Evolutionary conservation across 1,140 invertebrate genomes (phyloP).

Genomic region (Neodiprion fabricii): DNA sequence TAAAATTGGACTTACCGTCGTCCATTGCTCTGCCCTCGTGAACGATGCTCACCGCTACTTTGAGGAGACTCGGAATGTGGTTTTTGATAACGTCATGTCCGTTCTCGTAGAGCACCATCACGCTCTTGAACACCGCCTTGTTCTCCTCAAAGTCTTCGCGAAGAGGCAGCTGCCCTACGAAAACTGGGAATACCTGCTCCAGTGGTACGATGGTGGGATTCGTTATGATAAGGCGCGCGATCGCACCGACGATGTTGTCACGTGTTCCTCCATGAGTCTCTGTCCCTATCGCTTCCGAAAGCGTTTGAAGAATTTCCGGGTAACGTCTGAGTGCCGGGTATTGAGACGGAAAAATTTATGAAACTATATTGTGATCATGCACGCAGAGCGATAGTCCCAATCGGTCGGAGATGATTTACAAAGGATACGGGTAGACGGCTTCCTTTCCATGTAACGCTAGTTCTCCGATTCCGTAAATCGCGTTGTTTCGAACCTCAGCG

Average conservation of each 20-base stretch:
- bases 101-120: constrained; percentile 68
- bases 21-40: constrained; percentile 60
- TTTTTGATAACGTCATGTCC: constrained; percentile 62
- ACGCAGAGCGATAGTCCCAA: too few relatives aligned
- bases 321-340: constrained; percentile 61
- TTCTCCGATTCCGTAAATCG: constrained; percentile 79
- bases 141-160: constrained; percentile 80
- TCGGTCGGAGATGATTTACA: constrained; percentile 22
- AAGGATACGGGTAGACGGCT: constrained; percentile 67
- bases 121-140: constrained; percentile 71
- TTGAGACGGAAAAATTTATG: constrained; percentile 33
- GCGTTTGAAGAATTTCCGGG: constrained; percentile 67
- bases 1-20: constrained; percentile 48
- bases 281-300: constrained; percentile 69
- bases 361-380: too few relatives aligned
- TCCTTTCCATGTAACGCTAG: constrained; percentile 70
- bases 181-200: constrained; percentile 74
- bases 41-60: constrained; percentile 61
- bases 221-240: constrained; percentile 74
- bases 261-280: constrained; percentile 69
- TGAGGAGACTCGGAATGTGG: constrained; percentile 64
- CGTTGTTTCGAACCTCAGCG: constrained; percentile 79
- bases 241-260: constrained; percentile 82
- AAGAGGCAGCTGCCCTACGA: constrained; percentile 75
- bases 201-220: constrained; percentile 71